These are phyloP conservation scores for Temnothorax rugatulus DNA, from an alignment of 2,888 invertebrate species.

Conservation along the genomic window DNA sequence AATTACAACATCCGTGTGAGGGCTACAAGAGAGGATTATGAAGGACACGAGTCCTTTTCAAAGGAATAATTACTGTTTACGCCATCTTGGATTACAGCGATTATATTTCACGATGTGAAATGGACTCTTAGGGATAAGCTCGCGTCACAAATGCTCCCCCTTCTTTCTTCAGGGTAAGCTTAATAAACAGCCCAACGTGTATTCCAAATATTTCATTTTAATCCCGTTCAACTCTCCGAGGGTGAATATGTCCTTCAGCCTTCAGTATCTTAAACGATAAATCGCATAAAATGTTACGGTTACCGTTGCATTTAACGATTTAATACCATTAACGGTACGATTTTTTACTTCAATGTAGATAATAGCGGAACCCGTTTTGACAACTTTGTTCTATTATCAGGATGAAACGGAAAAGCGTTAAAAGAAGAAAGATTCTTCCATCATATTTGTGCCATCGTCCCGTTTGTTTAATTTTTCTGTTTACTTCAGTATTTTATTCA, in stretches of 20 bases:
- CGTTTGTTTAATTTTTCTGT: slow-evolving; percentile 10
- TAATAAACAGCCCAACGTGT: slow-evolving; percentile 53
- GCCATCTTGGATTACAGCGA: slow-evolving; percentile 59
- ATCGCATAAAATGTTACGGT: slow-evolving; percentile 9
- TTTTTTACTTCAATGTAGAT: not conserved
- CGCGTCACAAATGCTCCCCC: slow-evolving; percentile 44
- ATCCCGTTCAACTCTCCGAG: slow-evolving; percentile 42
- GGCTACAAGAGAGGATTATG: slow-evolving; percentile 43
- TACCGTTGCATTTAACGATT: not conserved
- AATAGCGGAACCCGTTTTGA: not conserved
- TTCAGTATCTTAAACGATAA: slow-evolving; percentile 45
- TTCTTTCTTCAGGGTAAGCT: slow-evolving; percentile 38
- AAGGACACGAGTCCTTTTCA: slow-evolving; percentile 48
- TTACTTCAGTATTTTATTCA: slow-evolving; percentile 9
- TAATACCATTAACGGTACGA: not conserved
- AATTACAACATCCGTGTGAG: slow-evolving; percentile 49
- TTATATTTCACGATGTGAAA: slow-evolving; percentile 38
- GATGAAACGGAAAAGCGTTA: not conserved
- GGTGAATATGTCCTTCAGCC: slow-evolving; percentile 24
- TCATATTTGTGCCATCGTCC: not conserved
- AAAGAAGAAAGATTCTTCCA: not conserved
- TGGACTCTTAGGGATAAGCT: slow-evolving; percentile 53
- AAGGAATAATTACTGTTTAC: slow-evolving; percentile 60
- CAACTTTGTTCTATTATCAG: not conserved
- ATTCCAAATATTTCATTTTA: slow-evolving; percentile 60